Base-by-base conservation (phyloP, 1,140 invertebrate genomes). In the Pseudobourletiella spinata region DNA sequence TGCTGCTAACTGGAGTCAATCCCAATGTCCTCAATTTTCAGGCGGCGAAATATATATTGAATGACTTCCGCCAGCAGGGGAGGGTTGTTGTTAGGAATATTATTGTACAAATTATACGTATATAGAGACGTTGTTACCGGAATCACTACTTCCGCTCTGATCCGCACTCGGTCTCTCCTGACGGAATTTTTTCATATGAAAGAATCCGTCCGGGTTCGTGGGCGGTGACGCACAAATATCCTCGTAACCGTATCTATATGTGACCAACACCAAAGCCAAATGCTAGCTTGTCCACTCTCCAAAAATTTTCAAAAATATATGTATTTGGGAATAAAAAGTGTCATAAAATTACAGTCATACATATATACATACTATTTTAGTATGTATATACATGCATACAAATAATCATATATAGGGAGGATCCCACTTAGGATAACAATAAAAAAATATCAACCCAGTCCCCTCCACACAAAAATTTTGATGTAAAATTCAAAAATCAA, bases 151-250 rank as follows among this genome's bases (percentile, higher is more conserved):
- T 30, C 43, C n/a, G 44, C 28, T 48, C 32, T 59, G 43, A 22
- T 32, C n/a, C 24, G 22, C 57, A 46, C 44, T 50, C 11, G 54
- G n/a, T 32, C 46, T 43, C 22, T 63, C 32, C 44, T 39, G 54
- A 29, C 25, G 22, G n/a, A 16, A 15, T 24, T 50, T 59, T 24
- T 50, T 59, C 32, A 59, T 28, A 57, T 65, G 54, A 39, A 57
- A 50, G 51, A 65, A 57, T 39, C 63, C 63, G 54, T 65, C 63
- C 24, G n/a, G 30, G 43, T 57, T 24, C 11, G 39, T n/a, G 44
- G 63, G 63, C 24, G 63, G 63, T 26, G 63, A 59, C 15, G 28
- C 22, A 52, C 63, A 65, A 61, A 61, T 55, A 56, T 65, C 63
- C 54, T 30, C 22, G 54, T 61, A 57, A 52, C 61, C 59, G 54